These are phyloP conservation scores for Oenanthe oenanthe DNA, from an alignment of 2,113 vertebrate species.

Conservation along the genomic window DNA sequence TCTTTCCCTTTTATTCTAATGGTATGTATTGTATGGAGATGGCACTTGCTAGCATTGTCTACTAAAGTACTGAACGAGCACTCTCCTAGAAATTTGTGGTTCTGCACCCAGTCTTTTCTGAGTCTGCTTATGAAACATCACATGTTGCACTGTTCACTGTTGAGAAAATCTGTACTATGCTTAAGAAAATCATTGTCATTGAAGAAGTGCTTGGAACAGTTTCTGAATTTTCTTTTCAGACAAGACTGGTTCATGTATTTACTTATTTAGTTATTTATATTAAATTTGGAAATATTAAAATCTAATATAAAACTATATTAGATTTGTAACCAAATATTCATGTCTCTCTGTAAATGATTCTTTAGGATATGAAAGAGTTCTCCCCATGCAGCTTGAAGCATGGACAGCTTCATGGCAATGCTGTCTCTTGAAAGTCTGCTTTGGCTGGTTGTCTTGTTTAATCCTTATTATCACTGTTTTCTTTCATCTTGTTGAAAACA, in stretches of 20 bases:
- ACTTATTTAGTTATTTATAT: not conserved
- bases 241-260: not conserved
- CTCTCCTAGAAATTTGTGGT: not conserved
- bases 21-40: not conserved
- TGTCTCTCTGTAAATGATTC: not conserved
- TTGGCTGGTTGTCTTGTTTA: not conserved
- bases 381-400: not conserved
- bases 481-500: not conserved
- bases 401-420: not conserved
- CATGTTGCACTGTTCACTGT: not conserved
- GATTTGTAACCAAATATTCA: not conserved
- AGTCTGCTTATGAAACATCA: not conserved
- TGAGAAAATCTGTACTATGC: not conserved
- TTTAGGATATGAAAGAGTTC: not conserved
- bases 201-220: not conserved
- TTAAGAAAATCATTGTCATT: not conserved
- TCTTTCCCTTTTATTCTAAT: not conserved
- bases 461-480: not conserved
- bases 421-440: not conserved
- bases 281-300: too few species aligned
- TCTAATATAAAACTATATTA: too few species aligned
- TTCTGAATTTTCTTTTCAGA: not conserved
- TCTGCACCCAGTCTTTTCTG: not conserved
- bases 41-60: not conserved
- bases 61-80: not conserved